phyloP scores from a whole-genome alignment of 2,888 invertebrate species.

The Xylophagus ater region DNA sequence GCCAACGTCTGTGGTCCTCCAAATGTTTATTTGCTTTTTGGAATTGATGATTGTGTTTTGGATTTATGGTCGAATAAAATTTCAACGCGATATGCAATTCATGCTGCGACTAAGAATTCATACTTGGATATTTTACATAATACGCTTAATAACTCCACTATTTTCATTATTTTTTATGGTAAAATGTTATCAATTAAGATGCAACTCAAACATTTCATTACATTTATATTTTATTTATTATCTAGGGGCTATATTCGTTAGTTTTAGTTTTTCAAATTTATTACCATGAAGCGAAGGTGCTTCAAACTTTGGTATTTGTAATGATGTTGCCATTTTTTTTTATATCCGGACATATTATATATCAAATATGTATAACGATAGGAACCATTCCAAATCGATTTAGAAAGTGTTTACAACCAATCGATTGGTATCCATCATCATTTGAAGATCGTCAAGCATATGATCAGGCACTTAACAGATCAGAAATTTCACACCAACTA shows the following conservation, averaged over 20 bases:
- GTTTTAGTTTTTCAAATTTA: too few species aligned
- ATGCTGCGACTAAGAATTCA: conserved; percentile 51
- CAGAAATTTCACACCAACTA: conserved; percentile 31
- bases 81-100: conserved; percentile 55
- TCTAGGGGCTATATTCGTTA: too few species aligned
- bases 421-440: conserved; percentile 34
- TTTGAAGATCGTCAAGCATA: conserved; percentile 28
- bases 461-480: conserved; percentile 27
- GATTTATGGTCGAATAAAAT: conserved; percentile 60
- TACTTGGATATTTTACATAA: conserved; percentile 34
- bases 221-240: too few species aligned
- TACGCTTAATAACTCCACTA: conserved; percentile 31
- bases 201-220: too few species aligned
- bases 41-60: conserved; percentile 74
- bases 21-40: conserved; percentile 59
- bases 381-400: conserved; percentile 26
- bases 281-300: background rate
- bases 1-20: conserved; percentile 71
- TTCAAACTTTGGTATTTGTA: background rate
- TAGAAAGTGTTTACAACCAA: conserved; percentile 27
- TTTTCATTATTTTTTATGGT: too few species aligned
- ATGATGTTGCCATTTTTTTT: conserved; percentile 25
- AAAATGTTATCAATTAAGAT: too few species aligned
- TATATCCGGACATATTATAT: conserved; percentile 28
- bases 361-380: conserved; percentile 23